phyloP scores from a whole-genome alignment of 2,113 vertebrate species.

The Callipepla californica region DNA sequence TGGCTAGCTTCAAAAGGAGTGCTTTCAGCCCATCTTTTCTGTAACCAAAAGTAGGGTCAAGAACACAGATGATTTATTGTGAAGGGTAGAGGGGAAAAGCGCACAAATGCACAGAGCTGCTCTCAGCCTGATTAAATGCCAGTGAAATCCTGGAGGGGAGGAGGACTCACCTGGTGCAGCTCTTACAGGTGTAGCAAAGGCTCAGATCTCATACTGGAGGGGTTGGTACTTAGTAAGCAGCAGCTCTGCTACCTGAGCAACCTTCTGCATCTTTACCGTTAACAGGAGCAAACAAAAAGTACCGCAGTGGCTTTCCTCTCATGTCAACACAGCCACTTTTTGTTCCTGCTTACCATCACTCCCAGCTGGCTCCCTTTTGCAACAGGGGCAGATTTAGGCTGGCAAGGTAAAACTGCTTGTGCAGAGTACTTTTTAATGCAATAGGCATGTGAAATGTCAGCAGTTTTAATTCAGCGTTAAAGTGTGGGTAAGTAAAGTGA shows the following conservation, averaged over 20 bases:
- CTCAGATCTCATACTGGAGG: fast-evolving
- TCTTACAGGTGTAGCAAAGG: not conserved
- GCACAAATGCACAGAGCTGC: not conserved
- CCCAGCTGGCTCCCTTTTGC: not conserved
- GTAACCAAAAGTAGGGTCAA: not conserved
- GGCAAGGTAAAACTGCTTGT: not conserved
- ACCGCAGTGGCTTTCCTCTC: not conserved
- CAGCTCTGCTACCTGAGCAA: not conserved
- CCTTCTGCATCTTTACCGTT: not conserved
- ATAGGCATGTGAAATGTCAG: not conserved
- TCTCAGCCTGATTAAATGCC: not conserved
- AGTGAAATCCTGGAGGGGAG: fast-evolving
- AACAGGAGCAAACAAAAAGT: not conserved
- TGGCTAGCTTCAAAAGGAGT: not conserved
- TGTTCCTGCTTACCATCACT: not conserved
- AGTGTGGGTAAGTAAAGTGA: not conserved
- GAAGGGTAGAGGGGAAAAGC: not conserved
- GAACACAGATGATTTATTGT: not conserved
- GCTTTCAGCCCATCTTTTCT: not conserved
- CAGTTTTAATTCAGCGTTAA: not conserved
- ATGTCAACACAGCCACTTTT: not conserved
- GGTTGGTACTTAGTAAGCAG: not conserved
- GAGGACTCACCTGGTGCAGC: not conserved
- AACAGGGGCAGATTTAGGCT: not conserved
- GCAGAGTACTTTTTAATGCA: not conserved